These are phyloP conservation scores for Silurus glanis DNA, from an alignment of 2,113 vertebrate genomes.

Conservation along the genomic window DNA sequence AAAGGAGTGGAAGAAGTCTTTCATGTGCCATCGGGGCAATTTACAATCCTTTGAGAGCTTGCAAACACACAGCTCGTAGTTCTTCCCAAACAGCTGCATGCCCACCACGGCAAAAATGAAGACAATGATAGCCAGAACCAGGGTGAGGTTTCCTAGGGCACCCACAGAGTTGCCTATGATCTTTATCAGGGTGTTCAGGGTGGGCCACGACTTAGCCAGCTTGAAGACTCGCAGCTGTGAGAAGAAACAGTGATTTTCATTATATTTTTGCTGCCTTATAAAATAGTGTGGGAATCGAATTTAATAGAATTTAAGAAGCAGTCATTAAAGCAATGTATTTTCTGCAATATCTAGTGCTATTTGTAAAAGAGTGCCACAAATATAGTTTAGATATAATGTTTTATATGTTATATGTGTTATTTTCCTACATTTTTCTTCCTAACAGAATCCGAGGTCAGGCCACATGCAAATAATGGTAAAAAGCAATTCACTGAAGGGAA, in stretches of 20 bases:
- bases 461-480: not conserved
- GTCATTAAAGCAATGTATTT: not conserved
- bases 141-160: conserved; percentile 92
- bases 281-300: not conserved
- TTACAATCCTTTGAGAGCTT: conserved; percentile 82
- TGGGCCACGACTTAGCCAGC: conserved; percentile 95
- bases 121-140: conserved; percentile 97
- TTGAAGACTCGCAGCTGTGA: conserved; percentile 93
- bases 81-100: conserved; percentile 96
- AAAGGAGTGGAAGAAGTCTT: conserved; percentile 95
- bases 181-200: conserved; percentile 95
- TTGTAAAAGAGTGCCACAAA: not conserved
- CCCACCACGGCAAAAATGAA: conserved; percentile 98
- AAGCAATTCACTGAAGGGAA: not conserved
- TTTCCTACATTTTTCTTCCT: not conserved
- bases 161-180: conserved; percentile 98
- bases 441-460: not conserved
- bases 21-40: conserved; percentile 95
- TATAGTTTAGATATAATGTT: not conserved
- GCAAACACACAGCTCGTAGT: conserved; percentile 84
- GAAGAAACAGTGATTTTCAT: conserved; percentile 64
- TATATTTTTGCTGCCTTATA: conserved; percentile 59
- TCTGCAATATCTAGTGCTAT: not conserved
- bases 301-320: not conserved
- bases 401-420: too few relatives aligned